These are phyloP conservation scores for Promerops cafer DNA, from an alignment of 2,113 vertebrate genomes.

Conservation along the genomic window DNA sequence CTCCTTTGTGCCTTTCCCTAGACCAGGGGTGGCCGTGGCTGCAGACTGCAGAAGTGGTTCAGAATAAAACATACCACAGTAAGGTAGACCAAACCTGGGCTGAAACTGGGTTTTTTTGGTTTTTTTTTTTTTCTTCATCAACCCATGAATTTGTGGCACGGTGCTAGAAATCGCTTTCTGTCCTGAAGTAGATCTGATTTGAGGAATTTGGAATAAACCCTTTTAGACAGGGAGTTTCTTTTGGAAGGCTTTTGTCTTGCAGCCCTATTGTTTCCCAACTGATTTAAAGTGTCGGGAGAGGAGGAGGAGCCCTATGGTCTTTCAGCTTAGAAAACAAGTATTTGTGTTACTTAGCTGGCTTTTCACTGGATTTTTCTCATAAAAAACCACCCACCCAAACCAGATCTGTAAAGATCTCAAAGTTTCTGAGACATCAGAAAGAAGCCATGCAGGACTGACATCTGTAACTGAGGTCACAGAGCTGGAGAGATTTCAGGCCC, in stretches of 20 bases:
- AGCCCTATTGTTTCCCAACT: background rate
- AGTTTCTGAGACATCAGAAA: background rate
- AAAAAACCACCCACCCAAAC: background rate
- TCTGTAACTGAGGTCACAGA: background rate
- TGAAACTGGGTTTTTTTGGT: background rate
- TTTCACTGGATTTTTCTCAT: background rate
- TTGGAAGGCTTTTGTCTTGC: background rate
- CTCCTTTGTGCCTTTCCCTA: background rate
- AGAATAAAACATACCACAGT: background rate
- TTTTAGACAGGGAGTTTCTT: background rate
- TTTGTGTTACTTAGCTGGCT: background rate
- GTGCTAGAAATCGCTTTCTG: background rate
- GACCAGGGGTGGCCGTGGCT: fast-evolving
- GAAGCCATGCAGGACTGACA: background rate
- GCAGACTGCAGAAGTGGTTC: background rate
- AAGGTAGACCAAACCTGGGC: background rate
- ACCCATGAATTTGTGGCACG: background rate
- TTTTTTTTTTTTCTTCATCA: background rate
- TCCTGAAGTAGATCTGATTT: background rate
- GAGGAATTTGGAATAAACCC: background rate
- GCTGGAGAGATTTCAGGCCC: background rate
- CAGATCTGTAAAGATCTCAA: background rate
- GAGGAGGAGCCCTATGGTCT: background rate
- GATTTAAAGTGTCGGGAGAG: background rate
- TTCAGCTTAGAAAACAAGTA: background rate